These are phyloP conservation scores for Triops longicaudatus DNA, from an alignment of 1,140 invertebrate genomes.

Conservation along the genomic window DNA sequence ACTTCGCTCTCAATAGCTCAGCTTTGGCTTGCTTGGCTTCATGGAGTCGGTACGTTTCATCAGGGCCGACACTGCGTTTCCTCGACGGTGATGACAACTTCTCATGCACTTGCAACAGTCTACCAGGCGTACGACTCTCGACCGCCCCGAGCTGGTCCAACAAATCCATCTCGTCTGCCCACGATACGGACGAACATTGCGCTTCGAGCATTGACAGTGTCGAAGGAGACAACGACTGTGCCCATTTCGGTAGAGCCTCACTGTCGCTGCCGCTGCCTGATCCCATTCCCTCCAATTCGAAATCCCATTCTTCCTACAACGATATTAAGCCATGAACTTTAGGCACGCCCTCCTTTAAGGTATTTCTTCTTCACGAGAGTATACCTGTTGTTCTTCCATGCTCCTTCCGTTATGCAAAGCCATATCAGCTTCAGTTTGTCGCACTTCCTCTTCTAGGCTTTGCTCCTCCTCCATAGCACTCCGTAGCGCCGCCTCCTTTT, in stretches of 20 bases:
- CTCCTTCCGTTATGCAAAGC: background rate
- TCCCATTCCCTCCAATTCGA: background rate
- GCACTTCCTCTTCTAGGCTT: conserved; percentile 28
- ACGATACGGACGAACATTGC: conserved; percentile 40
- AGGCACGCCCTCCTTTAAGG: too few species aligned
- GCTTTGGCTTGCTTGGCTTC: conserved; percentile 66
- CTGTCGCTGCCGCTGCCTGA: conserved; percentile 16
- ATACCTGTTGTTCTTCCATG: background rate
- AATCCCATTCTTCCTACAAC: background rate
- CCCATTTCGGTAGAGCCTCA: conserved; percentile 39
- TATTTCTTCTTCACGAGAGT: too few species aligned
- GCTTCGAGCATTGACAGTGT: background rate
- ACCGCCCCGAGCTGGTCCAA: conserved; percentile 61
- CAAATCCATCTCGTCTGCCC: conserved; percentile 56
- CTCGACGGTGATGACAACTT: conserved; percentile 85
- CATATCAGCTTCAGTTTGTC: conserved; percentile 29
- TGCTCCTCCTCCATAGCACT: conserved; percentile 26
- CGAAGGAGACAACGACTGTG: conserved; percentile 46
- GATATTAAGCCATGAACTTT: too few species aligned
- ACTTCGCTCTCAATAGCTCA: conserved; percentile 53
- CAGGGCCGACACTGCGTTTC: conserved; percentile 58
- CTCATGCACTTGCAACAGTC: conserved; percentile 82
- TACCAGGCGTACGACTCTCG: conserved; percentile 70
- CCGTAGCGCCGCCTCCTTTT: conserved; percentile 27
- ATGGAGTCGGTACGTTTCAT: conserved; percentile 63